Percentiles rank a stretch among this genome's conserved stretches.
phyloP scores from a whole-genome alignment of 2,113 vertebrate genomes.

The Corydoras sp. region DNA sequence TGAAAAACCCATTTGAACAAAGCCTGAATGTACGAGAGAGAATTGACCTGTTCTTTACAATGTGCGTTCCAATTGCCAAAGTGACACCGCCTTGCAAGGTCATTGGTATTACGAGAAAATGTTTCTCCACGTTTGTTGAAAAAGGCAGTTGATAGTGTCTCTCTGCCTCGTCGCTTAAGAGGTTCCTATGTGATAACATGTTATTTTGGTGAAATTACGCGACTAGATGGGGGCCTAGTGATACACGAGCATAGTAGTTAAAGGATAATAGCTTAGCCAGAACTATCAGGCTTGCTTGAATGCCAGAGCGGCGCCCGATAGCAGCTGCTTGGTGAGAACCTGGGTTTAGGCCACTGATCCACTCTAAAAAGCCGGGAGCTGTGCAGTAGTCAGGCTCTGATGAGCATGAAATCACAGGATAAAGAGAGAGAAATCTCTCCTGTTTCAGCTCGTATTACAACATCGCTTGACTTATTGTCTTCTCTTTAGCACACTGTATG shows the following conservation, averaged over 20 bases:
- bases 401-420: conserved; percentile 42
- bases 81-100: conserved; percentile 59
- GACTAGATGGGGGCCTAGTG: conserved; percentile 48
- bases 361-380: conserved; percentile 27
- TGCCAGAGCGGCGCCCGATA: conserved; percentile 44
- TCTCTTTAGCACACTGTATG: conserved; percentile 12
- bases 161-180: conserved; percentile 45
- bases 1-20: conserved; percentile 68
- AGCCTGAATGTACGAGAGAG: conserved; percentile 52
- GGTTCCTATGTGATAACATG: conserved; percentile 62
- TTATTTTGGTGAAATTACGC: conserved; percentile 47
- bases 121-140: conserved; percentile 64
- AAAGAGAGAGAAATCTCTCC: conserved; percentile 36
- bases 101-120: conserved; percentile 59
- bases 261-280: conserved; percentile 49
- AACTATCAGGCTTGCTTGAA: conserved; percentile 41
- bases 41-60: conserved; percentile 53
- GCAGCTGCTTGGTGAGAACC: conserved; percentile 31
- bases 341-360: conserved; percentile 35
- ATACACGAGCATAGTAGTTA: conserved; percentile 51
- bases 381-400: conserved; percentile 31
- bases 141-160: conserved; percentile 60
- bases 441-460: conserved; percentile 35
- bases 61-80: conserved; percentile 58
- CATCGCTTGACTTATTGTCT: conserved; percentile 20